A percentile compares a stretch with the other conserved stretches of the same genome.
Evolutionary conservation across 2,113 vertebrate genomes (phyloP).

Genomic region (Monopterus albus): DNA sequence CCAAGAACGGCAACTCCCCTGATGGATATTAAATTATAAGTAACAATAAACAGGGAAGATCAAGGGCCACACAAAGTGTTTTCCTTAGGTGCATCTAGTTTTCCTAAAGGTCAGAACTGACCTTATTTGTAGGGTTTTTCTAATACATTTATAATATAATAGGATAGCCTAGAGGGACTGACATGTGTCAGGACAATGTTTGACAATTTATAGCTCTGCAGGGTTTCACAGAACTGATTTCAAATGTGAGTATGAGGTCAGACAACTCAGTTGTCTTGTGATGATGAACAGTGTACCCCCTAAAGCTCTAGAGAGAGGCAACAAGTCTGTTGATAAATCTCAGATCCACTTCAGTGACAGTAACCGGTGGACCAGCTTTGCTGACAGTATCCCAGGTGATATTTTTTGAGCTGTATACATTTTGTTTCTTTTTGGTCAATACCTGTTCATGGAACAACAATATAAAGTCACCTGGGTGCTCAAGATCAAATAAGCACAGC

Average conservation of each 20-base stretch:
- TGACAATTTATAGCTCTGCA: slow-evolving; percentile 13
- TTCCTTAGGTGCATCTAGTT: slow-evolving; percentile 30
- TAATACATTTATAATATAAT: slow-evolving; percentile 11
- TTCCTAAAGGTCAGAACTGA: slow-evolving; percentile 46
- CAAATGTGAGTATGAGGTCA: slow-evolving; percentile 31
- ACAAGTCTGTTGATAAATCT: slow-evolving; percentile 35
- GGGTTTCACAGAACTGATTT: slow-evolving; percentile 33
- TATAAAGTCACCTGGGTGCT: slow-evolving; percentile 27
- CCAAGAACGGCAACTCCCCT: slow-evolving; percentile 24
- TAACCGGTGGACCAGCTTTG: slow-evolving; percentile 8
- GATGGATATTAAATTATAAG: slow-evolving; percentile 49
- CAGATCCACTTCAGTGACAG: not conserved
- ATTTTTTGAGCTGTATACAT: not conserved
- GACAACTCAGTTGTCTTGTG: slow-evolving; percentile 8
- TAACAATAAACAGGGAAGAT: slow-evolving; percentile 36
- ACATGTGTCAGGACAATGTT: not conserved
- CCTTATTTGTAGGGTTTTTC: slow-evolving; percentile 17
- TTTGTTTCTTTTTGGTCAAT: not conserved
- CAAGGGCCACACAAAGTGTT: slow-evolving; percentile 30
- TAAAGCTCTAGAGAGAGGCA: slow-evolving; percentile 18
- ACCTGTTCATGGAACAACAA: not conserved
- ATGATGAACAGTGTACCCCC: not conserved
- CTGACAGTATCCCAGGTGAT: not conserved
- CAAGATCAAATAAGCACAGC: slow-evolving; percentile 16
- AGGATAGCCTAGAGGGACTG: not conserved